These are phyloP conservation scores for Drosophila busckii DNA, from an alignment of 1,140 invertebrate genomes.

Conservation along the genomic window DNA sequence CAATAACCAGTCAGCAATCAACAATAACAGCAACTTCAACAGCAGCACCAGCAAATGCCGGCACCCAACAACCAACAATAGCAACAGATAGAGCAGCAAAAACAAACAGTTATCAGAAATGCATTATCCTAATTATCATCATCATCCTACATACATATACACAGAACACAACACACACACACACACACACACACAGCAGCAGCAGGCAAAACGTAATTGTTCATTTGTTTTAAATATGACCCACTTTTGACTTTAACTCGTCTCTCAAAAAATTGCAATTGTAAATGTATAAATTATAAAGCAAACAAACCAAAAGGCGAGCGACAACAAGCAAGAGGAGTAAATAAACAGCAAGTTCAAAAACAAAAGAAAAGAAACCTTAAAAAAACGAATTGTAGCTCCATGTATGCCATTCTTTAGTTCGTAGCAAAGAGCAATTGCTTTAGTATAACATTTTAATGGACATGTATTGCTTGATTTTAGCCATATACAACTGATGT, in stretches of 20 bases:
- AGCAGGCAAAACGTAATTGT: constrained; percentile 13
- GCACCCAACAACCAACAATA: neutral
- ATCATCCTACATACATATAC: constrained; percentile 6
- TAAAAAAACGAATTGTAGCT: too few species aligned
- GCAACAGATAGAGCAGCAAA: neutral
- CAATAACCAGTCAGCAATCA: constrained; percentile 11
- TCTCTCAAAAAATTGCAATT: constrained; percentile 13
- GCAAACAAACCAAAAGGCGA: neutral
- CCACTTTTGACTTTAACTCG: constrained; percentile 14
- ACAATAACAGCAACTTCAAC: constrained; percentile 11
- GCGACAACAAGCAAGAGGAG: neutral
- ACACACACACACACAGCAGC: constrained; percentile 11
- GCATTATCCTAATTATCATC: constrained; percentile 1
- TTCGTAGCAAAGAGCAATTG: too few species aligned
- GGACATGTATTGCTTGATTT: too few species aligned
- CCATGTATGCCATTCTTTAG: too few species aligned
- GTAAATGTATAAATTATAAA: constrained; percentile 22
- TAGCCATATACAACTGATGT: too few species aligned
- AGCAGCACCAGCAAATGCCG: constrained; percentile 7
- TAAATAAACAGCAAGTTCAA: too few species aligned
- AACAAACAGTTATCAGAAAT: neutral
- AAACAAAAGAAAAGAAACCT: too few species aligned
- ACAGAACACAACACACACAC: constrained; percentile 15
- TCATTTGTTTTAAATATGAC: constrained; percentile 30
- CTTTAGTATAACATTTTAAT: too few species aligned